Percentiles rank a stretch among this genome's conserved stretches.
Evolutionary conservation across 1,140 invertebrate species (phyloP).

Genomic region (Dendrolimus kikuchii): DNA sequence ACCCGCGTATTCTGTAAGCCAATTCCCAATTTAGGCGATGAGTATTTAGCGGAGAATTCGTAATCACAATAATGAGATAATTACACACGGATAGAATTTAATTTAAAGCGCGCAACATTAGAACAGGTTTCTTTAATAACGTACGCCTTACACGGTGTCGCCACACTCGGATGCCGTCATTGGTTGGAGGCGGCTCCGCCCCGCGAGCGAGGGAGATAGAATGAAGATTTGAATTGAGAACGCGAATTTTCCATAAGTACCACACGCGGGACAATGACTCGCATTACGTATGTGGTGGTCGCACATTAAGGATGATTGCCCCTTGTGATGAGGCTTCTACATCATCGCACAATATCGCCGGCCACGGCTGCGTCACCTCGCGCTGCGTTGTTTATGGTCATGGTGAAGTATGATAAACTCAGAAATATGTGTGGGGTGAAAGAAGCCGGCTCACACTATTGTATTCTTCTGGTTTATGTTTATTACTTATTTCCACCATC

Average conservation of each 20-base stretch:
- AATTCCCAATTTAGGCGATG: slow-evolving; percentile 57
- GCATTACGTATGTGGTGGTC: slow-evolving; percentile 68
- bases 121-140: slow-evolving; percentile 73
- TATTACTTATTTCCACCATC: slow-evolving; percentile 65
- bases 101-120: slow-evolving; percentile 72
- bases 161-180: slow-evolving; percentile 58
- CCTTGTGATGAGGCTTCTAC: slow-evolving; percentile 66
- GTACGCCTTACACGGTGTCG: slow-evolving; percentile 70
- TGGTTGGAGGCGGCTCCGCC: slow-evolving; percentile 66
- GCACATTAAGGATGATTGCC: slow-evolving; percentile 69
- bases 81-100: slow-evolving; percentile 72
- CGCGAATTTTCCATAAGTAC: slow-evolving; percentile 71
- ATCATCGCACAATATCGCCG: slow-evolving; percentile 66
- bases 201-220: slow-evolving; percentile 63
- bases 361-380: slow-evolving; percentile 31
- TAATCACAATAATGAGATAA: slow-evolving; percentile 71
- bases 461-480: slow-evolving; percentile 61
- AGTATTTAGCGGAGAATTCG: slow-evolving; percentile 68
- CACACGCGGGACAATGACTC: slow-evolving; percentile 68
- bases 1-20: slow-evolving; percentile 31
- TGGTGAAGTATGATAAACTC: slow-evolving; percentile 62
- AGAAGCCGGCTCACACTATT: slow-evolving; percentile 58
- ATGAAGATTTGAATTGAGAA: slow-evolving; percentile 67
- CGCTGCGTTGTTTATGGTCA: slow-evolving; percentile 37
- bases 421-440: slow-evolving; percentile 55